Evolutionary conservation across 2,113 vertebrate species (phyloP), one percentile per base, ranked within the genome.

Genomic region (Seriola dumerili): DNA sequence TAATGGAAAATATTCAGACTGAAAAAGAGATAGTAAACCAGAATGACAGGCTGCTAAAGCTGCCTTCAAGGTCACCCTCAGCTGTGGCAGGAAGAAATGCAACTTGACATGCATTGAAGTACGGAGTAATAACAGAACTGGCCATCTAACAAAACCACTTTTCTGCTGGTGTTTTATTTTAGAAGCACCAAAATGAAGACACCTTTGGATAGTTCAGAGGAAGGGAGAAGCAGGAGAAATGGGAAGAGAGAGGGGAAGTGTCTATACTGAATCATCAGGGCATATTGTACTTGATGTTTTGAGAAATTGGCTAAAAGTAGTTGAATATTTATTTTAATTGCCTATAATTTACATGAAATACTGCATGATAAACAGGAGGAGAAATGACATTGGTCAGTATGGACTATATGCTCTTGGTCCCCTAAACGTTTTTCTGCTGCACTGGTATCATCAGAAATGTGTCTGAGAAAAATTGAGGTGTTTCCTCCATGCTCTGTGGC

Each of bases 61-160:
- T 74, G 72, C 36, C 42, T 73, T 50, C 50, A 55, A 25, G 50
- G 42, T 8, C 8, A 5, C 32, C n/a, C 63, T 63, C 40, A 64
- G 29, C 59, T 67, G 29, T 34, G n/a, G 8, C 38, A 25, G 25
- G 17, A n/a, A 50, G 54, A 76, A 74, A 59, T 89, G 1, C 57
- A 61, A 76, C 23, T 44, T 76, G 62, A 61, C 19, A 3, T 64
- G 62, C 61, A 64, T 38, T 79, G n/a, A 76, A 73, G 78, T 77
- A 62, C 58, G 21, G 78, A 76, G 29, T 85, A 69, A 84, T 72
- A 83, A 74, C 66, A 65, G 50, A 83, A 63, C 65, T 68, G 50
- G 6, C 8, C 25, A 38, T 61, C 58, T 55, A 52, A 63, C 57
- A 46, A 16, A 69, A 54, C 38, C 54, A 34, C 17, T 68, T 58